Evolutionary conservation across 1,140 invertebrate species (phyloP), one percentile per base, ranked within the genome.

Genomic region (Caenorhabditis inopinata): DNA sequence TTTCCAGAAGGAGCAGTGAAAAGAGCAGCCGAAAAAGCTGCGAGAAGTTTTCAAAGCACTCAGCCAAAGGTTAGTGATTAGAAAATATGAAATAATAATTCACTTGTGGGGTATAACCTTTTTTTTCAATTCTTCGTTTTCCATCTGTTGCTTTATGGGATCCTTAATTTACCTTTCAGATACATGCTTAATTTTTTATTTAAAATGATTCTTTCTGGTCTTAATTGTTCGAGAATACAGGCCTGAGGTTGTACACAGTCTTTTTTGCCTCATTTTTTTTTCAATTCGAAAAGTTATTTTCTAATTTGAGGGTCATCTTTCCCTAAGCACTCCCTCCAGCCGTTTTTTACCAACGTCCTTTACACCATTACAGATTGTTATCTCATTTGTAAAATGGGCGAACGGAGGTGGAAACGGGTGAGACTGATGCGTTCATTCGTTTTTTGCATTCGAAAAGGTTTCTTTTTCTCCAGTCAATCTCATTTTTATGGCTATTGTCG

Each of bases 1-100:
- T 88, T 88, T 38, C 87, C 87, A 11, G 85, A 87, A 46, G 87
- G 87, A 21, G 87, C 87, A 12, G 86, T 88, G 21, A 81, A 84
- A 47, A 76, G 87, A 79, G 87, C 87, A 9, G 87, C 87, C 3
- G 87, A 88, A 32, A 88, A 88, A 62, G 87, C 87, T 7, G 84
- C 86, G 42, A 75, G 87, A 25, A 84, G 80, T 47, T 88, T 88
- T 58, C 86, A 88, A 47, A 83, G 82, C 58, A 88, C 87, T 11
- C 87, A 88, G 49, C 87, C 87, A 23, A 88, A 88, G 80, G 86
- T 88, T 12, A 62, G 79, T 58, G 0, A 12, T 46, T 18, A 1
- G 11, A 7, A 12, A 25, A 21, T 47, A 82, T 48, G 11, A n/a
- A 23, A 48, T 21, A 5, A 7, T 9, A 51, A 21, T 25, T 51